A percentile compares a stretch with the other conserved stretches of the same genome.
Evolutionary conservation across 2,888 invertebrate species (phyloP).

Genomic region (Catocala sponsa): DNA sequence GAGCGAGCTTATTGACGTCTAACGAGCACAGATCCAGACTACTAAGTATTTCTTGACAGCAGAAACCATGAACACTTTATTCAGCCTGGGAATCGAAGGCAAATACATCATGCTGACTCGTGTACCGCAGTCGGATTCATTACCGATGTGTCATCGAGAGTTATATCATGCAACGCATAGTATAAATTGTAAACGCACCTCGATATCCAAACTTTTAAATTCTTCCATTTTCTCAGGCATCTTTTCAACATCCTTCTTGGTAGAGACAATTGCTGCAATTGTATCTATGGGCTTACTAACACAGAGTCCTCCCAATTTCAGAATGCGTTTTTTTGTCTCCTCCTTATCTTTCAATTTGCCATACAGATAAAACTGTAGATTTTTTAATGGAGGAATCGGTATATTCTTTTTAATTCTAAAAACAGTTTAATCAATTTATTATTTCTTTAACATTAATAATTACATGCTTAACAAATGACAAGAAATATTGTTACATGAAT

Average conservation of each 20-base stretch:
- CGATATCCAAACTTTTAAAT: slow-evolving; percentile 91
- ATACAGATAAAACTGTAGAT: slow-evolving; percentile 92
- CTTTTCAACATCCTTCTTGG: slow-evolving; percentile 90
- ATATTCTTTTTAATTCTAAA: slow-evolving; percentile 90
- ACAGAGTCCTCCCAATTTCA: slow-evolving; percentile 93
- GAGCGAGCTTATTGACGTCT: too few species aligned
- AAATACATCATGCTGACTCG: too few species aligned
- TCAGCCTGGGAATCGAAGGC: too few species aligned
- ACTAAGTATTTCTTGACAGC: too few species aligned
- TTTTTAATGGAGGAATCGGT: slow-evolving; percentile 91
- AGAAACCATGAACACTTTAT: too few species aligned
- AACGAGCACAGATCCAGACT: too few species aligned
- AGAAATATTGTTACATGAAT: too few species aligned
- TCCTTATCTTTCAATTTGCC: slow-evolving; percentile 89
- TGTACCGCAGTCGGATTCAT: too few species aligned
- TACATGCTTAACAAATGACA: too few species aligned
- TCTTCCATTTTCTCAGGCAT: slow-evolving; percentile 90
- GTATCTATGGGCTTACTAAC: slow-evolving; percentile 89
- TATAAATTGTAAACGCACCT: slow-evolving; percentile 68
- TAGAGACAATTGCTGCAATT: slow-evolving; percentile 93
- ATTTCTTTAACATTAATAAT: too few species aligned
- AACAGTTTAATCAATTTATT: slow-evolving; percentile 8
- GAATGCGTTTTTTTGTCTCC: slow-evolving; percentile 90
- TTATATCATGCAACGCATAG: too few species aligned
- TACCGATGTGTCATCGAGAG: too few species aligned